phyloP scores from a whole-genome alignment of 2,113 vertebrate genomes.

The Aegithalos caudatus region DNA sequence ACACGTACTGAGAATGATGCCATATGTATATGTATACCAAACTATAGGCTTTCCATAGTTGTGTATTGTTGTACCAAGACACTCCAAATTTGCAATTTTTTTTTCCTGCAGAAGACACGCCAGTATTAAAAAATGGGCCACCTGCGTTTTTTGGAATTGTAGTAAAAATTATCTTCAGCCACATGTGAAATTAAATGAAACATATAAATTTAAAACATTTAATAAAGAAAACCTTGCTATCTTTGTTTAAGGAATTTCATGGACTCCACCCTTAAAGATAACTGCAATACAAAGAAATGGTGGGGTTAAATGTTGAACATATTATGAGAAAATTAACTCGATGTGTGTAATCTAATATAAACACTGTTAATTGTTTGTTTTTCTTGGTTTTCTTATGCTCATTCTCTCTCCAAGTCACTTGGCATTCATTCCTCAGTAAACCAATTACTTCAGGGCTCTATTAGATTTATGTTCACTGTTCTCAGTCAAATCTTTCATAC shows the following conservation, averaged over 20 bases:
- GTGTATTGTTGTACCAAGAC: neutral
- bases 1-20: neutral
- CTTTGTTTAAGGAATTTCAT: neutral
- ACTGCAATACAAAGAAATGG: neutral
- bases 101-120: neutral
- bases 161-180: neutral
- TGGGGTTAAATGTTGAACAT: neutral
- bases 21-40: neutral
- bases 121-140: neutral
- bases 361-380: constrained; percentile 1
- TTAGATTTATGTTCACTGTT: neutral
- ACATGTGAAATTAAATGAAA: neutral
- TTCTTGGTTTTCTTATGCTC: neutral
- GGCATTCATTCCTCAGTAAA: neutral
- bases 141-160: neutral
- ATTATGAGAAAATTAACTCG: neutral
- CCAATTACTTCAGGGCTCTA: neutral
- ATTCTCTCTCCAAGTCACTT: neutral
- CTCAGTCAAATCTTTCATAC: neutral
- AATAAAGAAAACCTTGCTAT: neutral
- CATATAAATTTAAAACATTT: neutral
- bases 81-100: neutral
- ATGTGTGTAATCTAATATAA: constrained; percentile 3
- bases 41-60: neutral
- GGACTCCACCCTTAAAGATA: neutral